Conservation (phyloP, 2,888 invertebrate species). For the Halictus quadricinctus region DNA sequence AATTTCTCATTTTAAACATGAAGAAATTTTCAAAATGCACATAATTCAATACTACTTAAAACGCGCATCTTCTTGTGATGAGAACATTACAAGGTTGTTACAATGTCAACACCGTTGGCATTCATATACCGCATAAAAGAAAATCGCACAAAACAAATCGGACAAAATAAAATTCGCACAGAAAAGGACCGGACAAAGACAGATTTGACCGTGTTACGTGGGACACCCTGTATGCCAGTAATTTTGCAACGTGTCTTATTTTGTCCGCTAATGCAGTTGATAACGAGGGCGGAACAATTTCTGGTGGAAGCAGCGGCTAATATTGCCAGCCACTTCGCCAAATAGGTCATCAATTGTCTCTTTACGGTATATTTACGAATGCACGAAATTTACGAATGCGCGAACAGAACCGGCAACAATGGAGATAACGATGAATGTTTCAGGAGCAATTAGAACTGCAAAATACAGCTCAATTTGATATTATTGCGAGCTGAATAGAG, state of each 20-base stretch:
- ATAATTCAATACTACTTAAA: too few species aligned
- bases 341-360: slow-evolving; percentile 51
- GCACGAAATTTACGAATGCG: slow-evolving; percentile 31
- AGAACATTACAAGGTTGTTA: too few species aligned
- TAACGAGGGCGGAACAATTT: slow-evolving; percentile 29
- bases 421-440: slow-evolving; percentile 48
- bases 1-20: too few species aligned
- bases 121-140: too few species aligned
- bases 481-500: slow-evolving; percentile 34
- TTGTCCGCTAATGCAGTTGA: slow-evolving; percentile 23
- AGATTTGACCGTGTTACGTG: too few species aligned
- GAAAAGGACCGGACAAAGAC: too few species aligned
- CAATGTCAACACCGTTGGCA: too few species aligned
- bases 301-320: slow-evolving; percentile 44
- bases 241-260: not conserved
- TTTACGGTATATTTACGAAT: slow-evolving; percentile 36
- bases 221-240: not conserved
- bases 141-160: too few species aligned
- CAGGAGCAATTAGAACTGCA: slow-evolving; percentile 44
- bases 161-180: too few species aligned
- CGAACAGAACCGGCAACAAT: slow-evolving; percentile 27
- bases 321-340: slow-evolving; percentile 32
- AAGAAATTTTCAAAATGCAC: too few species aligned
- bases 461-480: slow-evolving; percentile 42
- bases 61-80: too few species aligned